Conservation (phyloP, 2,113 vertebrate genomes). For the Chunga burmeisteri region DNA sequence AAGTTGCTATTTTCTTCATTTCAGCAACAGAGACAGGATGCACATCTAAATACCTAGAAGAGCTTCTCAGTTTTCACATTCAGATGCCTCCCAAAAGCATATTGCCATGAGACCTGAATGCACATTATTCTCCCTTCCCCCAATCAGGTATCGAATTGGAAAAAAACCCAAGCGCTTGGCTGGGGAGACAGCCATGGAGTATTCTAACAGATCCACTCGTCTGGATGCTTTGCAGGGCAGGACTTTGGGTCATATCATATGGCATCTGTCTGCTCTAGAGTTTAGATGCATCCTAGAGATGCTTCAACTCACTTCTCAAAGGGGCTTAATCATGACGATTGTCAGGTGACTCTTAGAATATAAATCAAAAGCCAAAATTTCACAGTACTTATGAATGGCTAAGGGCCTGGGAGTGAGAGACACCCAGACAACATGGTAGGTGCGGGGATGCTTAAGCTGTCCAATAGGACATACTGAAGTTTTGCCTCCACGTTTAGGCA, state of each 20-base stretch:
- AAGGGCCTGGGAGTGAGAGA: neutral
- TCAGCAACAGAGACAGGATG: neutral
- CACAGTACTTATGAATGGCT: neutral
- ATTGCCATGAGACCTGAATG: neutral
- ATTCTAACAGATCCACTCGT: neutral
- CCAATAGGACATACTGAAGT: neutral
- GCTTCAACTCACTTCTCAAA: neutral
- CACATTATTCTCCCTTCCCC: neutral
- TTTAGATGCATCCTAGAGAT: neutral
- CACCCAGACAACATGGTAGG: neutral
- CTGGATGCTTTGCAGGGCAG: neutral
- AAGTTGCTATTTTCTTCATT: neutral
- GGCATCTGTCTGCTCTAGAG: neutral
- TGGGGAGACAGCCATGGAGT: neutral
- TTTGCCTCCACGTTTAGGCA: neutral
- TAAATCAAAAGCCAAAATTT: neutral
- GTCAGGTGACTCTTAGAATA: neutral
- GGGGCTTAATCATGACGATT: neutral
- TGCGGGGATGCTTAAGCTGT: neutral
- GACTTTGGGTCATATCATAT: accelerated
- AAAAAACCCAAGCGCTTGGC: neutral
- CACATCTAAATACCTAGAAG: neutral
- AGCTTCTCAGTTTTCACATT: neutral
- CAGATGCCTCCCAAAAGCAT: neutral
- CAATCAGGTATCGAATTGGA: neutral